Base-by-base conservation (phyloP, 53 echinoderm and acorn worm genomes). In the Holothuria scabra region DNA sequence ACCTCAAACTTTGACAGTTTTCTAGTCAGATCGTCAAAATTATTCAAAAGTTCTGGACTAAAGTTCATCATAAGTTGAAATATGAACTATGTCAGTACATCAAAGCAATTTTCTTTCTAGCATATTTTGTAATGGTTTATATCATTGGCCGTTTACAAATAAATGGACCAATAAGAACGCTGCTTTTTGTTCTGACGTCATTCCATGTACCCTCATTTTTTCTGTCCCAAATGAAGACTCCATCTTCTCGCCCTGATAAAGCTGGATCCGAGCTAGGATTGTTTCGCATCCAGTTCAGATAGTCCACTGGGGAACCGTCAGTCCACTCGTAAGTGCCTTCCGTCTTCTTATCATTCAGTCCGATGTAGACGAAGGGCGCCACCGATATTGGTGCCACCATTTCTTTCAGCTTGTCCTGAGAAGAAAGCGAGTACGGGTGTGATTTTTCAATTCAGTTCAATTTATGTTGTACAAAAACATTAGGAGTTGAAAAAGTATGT, bases 301-400 rank as follows among this genome's bases (percentile, higher is more conserved):
- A 69, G 69, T 69, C 69, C 20, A 69, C 69, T 69, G 69, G 69
- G 35, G 69, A 30, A 1, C 44, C 69, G 18, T 69, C 69, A 2
- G 69, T 69, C 69, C 69, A 69, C 11, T 32, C 44, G 41, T 32
- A 69, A 41, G 35, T 35, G 12, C 69, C 69, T 35, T 69, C 69
- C 4, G 18, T 34, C 20, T 16, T 41, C 34, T 9, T 69, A 41
- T 69, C 69, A 20, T 69, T 69, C 34, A 69, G 41, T 0, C 69
- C 69, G 31, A 69, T 69, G 9, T 69, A 69, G 41, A 69, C 69
- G 69, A 69, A 69, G 8, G 69, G 69, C 20, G 69, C 69, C 16
- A 69, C 37, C n/a, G 69, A 69, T 37, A 69, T 41, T 18, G 34
- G 69, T 11, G 69, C 34, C 21, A 69, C 20, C 41, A 19, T 19